phyloP scores from a whole-genome alignment of 2,888 invertebrate genomes.

The Cephus pulcher region DNA sequence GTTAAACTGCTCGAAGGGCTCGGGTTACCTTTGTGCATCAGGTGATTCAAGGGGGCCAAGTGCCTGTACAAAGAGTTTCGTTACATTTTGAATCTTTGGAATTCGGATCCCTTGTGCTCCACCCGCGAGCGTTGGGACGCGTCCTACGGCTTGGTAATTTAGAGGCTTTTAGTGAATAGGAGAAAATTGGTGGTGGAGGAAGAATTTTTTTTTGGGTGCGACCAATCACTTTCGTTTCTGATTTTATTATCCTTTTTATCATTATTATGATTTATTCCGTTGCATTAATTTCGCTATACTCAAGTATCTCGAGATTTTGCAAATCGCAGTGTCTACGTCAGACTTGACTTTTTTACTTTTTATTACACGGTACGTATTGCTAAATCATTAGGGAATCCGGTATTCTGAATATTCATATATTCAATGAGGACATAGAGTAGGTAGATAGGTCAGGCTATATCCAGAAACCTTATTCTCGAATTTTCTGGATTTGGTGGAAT shows the following conservation, averaged over 20 bases:
- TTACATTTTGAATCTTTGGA: constrained; percentile 22
- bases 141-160: not conserved
- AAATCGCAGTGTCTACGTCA: not conserved
- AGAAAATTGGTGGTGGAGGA: not conserved
- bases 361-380: not conserved
- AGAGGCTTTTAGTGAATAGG: not conserved
- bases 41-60: constrained; percentile 22
- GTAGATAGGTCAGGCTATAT: not conserved
- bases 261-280: not conserved
- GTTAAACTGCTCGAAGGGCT: constrained; percentile 20
- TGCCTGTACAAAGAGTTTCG: constrained; percentile 18
- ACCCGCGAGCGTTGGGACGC: not conserved
- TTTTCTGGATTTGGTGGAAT: not conserved
- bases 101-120: constrained; percentile 12
- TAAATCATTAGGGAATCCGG: not conserved
- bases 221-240: not conserved
- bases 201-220: not conserved
- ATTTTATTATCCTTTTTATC: not conserved
- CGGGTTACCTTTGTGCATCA: constrained; percentile 31
- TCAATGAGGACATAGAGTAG: not conserved
- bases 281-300: not conserved
- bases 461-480: not conserved
- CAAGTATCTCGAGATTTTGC: not conserved
- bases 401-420: not conserved
- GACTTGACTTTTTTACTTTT: not conserved